phyloP scores from a whole-genome alignment of 2,888 invertebrate genomes.

The Cordilura impudica region DNA sequence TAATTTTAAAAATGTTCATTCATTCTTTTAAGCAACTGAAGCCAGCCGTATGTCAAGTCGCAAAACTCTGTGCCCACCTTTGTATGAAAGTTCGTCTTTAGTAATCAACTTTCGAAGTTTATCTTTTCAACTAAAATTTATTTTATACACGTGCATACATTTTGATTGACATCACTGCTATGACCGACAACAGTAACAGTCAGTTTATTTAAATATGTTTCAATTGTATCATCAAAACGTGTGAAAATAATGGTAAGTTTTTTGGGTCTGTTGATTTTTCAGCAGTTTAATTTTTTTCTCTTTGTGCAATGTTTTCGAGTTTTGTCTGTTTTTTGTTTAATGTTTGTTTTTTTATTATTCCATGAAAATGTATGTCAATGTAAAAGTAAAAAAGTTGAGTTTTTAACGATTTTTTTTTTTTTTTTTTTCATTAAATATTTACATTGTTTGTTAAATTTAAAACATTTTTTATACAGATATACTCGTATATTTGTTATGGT shows the following conservation, averaged over 20 bases:
- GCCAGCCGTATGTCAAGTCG: no score
- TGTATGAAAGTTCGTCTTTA: no score
- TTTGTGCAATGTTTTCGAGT: constrained; percentile 3
- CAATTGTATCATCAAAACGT: constrained; percentile 26
- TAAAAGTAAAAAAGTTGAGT: constrained; percentile 11
- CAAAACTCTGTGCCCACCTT: no score
- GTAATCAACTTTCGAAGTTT: no score
- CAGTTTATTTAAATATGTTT: constrained; percentile 20
- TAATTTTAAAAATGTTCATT: no score
- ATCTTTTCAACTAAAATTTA: no score
- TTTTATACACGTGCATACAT: no score
- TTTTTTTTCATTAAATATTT: not conserved
- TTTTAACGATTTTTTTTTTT: not conserved
- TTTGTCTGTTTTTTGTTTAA: constrained; percentile 10
- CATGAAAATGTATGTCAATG: constrained; percentile 42
- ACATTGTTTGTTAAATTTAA: not conserved
- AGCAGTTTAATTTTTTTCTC: not conserved
- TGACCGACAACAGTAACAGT: not conserved
- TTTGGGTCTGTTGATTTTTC: not conserved
- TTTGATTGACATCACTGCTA: no score
- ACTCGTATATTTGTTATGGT: not conserved
- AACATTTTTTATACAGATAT: no score
- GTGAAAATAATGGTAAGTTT: constrained; percentile 1
- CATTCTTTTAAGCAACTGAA: no score
- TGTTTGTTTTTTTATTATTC: constrained; percentile 1